A percentile compares a stretch with the other conserved stretches of the same genome.
phyloP scores from a whole-genome alignment of 2,888 invertebrate genomes.

The Acrocyrtus sp. region DNA sequence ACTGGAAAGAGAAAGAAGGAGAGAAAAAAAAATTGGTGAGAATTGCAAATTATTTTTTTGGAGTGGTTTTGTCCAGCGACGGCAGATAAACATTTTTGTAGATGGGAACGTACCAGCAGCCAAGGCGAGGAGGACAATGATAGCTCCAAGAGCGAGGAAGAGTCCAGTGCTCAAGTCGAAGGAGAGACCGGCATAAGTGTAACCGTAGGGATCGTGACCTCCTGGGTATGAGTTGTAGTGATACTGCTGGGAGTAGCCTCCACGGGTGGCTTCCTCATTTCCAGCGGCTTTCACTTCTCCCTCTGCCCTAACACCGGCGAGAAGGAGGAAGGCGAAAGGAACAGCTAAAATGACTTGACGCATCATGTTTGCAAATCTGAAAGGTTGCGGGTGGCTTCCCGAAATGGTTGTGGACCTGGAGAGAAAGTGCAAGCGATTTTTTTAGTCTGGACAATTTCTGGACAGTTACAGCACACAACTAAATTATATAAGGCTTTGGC shows the following conservation, averaged over 20 bases:
- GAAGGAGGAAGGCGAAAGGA: conserved; percentile 63
- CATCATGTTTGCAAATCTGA: conserved; percentile 61
- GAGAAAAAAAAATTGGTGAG: conserved; percentile 10
- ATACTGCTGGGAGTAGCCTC: conserved; percentile 63
- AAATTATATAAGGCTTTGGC: too few relatives aligned
- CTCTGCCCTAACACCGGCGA: conserved; percentile 63
- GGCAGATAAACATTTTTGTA: neutral
- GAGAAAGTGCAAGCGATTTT: too few relatives aligned
- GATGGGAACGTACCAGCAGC: conserved; percentile 59
- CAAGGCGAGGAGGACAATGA: conserved; percentile 63
- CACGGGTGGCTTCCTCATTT: conserved; percentile 60
- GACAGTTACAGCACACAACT: too few relatives aligned
- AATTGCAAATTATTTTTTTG: conserved; percentile 3
- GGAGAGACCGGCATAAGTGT: conserved; percentile 63
- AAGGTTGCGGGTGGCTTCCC: conserved; percentile 44
- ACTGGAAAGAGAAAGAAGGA: conserved; percentile 43
- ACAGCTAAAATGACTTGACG: conserved; percentile 62
- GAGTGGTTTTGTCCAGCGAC: neutral
- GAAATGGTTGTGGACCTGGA: conserved; percentile 40
- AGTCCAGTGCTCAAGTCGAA: conserved; percentile 63
- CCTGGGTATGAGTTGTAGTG: conserved; percentile 63
- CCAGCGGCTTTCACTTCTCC: conserved; percentile 59
- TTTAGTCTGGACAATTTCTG: too few relatives aligned
- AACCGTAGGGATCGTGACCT: conserved; percentile 63
- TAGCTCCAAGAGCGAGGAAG: conserved; percentile 63